Evolutionary conservation across 2,113 vertebrate species (phyloP).

Genomic region (Paramormyrops kingsleyae): DNA sequence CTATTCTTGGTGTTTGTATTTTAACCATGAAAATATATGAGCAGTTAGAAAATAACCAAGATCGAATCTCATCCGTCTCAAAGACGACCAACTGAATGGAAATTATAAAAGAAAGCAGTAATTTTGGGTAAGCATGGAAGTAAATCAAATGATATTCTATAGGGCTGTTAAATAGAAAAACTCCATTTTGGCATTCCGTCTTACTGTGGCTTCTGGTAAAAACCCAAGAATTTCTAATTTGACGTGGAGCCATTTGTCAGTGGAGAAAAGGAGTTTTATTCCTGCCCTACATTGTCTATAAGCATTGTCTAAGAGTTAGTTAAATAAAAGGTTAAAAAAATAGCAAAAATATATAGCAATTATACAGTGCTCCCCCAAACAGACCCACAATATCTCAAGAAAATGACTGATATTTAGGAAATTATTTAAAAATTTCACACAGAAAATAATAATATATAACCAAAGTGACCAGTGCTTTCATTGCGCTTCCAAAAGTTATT

Average conservation of each 20-base stretch:
- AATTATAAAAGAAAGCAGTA: conserved; percentile 12
- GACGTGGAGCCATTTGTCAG: conserved; percentile 1
- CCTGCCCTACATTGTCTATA: not conserved
- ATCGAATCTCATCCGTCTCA: not conserved
- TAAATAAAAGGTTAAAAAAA: not conserved
- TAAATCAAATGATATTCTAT: conserved; percentile 10
- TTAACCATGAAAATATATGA: not conserved
- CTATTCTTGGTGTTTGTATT: not conserved
- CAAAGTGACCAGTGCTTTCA: not conserved
- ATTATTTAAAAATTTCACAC: not conserved
- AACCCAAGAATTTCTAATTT: not conserved
- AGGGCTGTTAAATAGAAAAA: not conserved
- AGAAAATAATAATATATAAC: not conserved
- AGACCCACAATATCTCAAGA: not conserved
- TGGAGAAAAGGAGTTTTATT: not conserved
- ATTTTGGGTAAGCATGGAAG: conserved; percentile 2
- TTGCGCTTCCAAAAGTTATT: not conserved
- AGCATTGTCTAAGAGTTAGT: not conserved
- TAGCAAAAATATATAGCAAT: not conserved
- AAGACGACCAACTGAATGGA: not conserved
- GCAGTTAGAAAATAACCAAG: not conserved
- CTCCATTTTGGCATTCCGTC: not conserved
- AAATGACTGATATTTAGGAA: not conserved
- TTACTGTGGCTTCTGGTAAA: not conserved
- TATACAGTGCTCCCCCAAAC: not conserved